Conservation (phyloP, 2,797 vertebrate species). For the Chromis chromis region DNA sequence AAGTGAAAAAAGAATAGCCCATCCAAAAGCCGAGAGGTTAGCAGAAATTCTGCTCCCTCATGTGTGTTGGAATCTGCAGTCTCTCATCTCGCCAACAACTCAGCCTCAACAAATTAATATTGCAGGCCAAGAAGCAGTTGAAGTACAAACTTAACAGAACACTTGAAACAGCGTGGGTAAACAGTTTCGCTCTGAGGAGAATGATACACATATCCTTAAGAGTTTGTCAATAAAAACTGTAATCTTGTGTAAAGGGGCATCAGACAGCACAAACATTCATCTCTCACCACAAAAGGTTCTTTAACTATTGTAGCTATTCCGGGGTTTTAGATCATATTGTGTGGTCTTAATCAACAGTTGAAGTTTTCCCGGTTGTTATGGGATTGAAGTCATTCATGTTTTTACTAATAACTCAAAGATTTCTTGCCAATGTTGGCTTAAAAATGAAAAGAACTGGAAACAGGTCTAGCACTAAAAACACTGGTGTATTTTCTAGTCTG, state of each 20-base stretch:
- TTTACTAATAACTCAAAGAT: background rate
- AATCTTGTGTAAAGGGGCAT: background rate
- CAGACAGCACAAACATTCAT: background rate
- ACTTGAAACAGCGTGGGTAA: constrained; percentile 11
- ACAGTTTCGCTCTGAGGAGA: constrained; percentile 5
- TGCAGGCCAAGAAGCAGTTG: constrained; percentile 25
- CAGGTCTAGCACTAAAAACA: background rate
- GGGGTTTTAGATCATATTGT: background rate
- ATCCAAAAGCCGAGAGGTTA: constrained; percentile 58
- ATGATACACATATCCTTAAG: constrained; percentile 17
- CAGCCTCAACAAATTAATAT: constrained; percentile 40
- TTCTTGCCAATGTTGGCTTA: too few relatives aligned
- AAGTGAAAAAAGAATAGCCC: constrained; percentile 23
- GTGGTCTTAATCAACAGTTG: background rate
- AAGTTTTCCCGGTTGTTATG: background rate
- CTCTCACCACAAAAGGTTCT: background rate
- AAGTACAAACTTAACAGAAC: constrained; percentile 21
- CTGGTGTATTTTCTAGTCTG: background rate
- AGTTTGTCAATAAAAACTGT: constrained; percentile 13
- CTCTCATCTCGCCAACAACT: constrained; percentile 40
- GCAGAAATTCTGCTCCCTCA: constrained; percentile 57
- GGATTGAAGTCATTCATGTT: too few relatives aligned
- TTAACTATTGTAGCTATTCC: background rate
- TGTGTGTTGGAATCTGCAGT: constrained; percentile 50
- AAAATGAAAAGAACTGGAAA: background rate